Evolutionary conservation across 1,140 invertebrate species (phyloP).

Genomic region (Adoxophyes honmai): DNA sequence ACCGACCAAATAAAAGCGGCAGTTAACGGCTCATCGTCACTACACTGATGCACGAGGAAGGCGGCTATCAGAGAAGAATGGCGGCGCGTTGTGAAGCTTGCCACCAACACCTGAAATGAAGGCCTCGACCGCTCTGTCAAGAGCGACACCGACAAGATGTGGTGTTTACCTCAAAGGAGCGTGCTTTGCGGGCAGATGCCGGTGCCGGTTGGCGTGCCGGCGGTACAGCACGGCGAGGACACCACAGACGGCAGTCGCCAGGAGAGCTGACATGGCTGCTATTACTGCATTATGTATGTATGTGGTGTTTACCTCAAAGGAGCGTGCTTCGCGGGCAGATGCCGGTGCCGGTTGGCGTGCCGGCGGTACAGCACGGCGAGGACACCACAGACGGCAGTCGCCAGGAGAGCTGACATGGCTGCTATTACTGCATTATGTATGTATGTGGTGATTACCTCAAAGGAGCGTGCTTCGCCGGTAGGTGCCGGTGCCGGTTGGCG

Average conservation of each 20-base stretch:
- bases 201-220: constrained; percentile 76
- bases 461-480: constrained; percentile 81
- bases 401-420: constrained; percentile 83
- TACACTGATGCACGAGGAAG: no score
- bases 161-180: constrained; percentile 79
- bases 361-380: constrained; percentile 83
- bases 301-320: constrained; percentile 78
- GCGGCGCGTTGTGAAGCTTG: background rate
- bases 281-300: no score
- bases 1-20: no score
- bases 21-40: no score
- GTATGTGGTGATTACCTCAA: constrained; percentile 77
- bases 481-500: constrained; percentile 68
- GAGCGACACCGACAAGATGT: no score
- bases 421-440: no score
- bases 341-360: constrained; percentile 74
- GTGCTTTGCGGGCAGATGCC: constrained; percentile 80
- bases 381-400: constrained; percentile 84
- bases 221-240: constrained; percentile 84
- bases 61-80: no score
- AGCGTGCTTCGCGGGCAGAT: constrained; percentile 80
- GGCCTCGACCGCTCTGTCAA: no score
- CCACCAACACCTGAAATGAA: no score
- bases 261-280: constrained; percentile 82
- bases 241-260: constrained; percentile 84